Evolutionary conservation across 2,113 vertebrate genomes (phyloP), one percentile per base, ranked within the genome.

Genomic region (Anoplopoma fimbria): DNA sequence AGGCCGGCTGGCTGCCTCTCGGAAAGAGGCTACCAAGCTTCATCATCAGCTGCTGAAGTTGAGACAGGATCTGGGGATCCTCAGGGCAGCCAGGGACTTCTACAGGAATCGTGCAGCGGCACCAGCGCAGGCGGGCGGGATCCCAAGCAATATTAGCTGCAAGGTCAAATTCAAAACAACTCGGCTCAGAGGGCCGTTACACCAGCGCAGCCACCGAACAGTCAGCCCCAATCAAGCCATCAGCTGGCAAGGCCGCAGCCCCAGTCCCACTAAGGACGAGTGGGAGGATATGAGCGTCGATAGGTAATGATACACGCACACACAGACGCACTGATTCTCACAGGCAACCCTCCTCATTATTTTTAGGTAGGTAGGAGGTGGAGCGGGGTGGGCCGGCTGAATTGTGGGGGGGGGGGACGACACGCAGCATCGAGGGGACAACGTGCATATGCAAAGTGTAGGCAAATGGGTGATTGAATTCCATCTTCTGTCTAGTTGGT

Each of bases 391-490:
- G 87, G 85, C 72, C 34, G 61, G 80, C 53, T 73, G 75, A 76
- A 84, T 84, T 61, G 85, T 74, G 64, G 68, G 82, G 75, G 27
- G 57, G 62, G 69, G 84, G 42, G 84, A 69, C 55, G 69, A 79
- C 79, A 81, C 9, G 36, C 94, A 94, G 93, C 95, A 95, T 96
- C 96, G 90, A 96, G 95, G 96, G 96, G 97, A 97, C 97, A 97
- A 91, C 92, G 93, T 96, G 96, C 96, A 96, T 97, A 97, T 98
- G 96, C 97, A 98, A 97, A 98, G 91, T 86, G 85, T 96, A 95
- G 95, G 97, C 95, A 98, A 97, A 97, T 97, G 96, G 96, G 95
- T 97, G 96, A 97, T 97, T 98, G 97, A 97, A 98, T 98, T 98
- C 96, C 96, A 97, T 93, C 95, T 95, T 96, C 97, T 97, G 96